Conservation (phyloP, 2,888 invertebrate species). For the Ophion slaviceki region DNA sequence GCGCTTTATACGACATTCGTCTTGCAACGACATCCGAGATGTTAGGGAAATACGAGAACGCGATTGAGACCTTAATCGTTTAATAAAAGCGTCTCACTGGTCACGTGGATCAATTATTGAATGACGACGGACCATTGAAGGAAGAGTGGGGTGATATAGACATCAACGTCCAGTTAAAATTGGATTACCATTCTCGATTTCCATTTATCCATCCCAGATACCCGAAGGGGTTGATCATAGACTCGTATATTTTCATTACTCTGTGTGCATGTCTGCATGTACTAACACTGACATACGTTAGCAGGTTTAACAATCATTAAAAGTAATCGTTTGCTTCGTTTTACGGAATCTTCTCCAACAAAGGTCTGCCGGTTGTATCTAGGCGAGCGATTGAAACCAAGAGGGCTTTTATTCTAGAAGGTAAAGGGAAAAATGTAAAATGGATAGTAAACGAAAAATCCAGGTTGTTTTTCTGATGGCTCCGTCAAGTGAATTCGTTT, state of each 20-base stretch:
- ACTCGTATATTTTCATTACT: background rate
- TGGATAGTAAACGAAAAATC: background rate
- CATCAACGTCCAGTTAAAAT: background rate
- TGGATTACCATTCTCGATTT: background rate
- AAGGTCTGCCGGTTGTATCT: background rate
- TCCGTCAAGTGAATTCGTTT: too few species aligned
- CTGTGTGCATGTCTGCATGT: too few species aligned
- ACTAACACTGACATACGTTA: too few species aligned
- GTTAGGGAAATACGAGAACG: conserved; percentile 6
- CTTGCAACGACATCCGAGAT: background rate
- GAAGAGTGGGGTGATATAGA: conserved; percentile 7
- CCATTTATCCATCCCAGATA: background rate
- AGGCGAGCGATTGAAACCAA: background rate
- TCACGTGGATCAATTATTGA: conserved; percentile 3
- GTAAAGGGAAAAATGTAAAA: background rate
- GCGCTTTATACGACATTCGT: conserved; percentile 2
- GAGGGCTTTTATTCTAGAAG: background rate
- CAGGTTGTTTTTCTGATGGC: background rate
- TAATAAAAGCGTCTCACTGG: background rate
- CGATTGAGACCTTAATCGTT: conserved; percentile 6
- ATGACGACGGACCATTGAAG: conserved; percentile 2
- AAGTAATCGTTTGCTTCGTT: too few species aligned
- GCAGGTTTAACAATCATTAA: too few species aligned
- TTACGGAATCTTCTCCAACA: too few species aligned
- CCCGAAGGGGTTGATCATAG: background rate